phyloP scores from a whole-genome alignment of 2,888 invertebrate species.

The Hirtodrosophila trivittata region DNA sequence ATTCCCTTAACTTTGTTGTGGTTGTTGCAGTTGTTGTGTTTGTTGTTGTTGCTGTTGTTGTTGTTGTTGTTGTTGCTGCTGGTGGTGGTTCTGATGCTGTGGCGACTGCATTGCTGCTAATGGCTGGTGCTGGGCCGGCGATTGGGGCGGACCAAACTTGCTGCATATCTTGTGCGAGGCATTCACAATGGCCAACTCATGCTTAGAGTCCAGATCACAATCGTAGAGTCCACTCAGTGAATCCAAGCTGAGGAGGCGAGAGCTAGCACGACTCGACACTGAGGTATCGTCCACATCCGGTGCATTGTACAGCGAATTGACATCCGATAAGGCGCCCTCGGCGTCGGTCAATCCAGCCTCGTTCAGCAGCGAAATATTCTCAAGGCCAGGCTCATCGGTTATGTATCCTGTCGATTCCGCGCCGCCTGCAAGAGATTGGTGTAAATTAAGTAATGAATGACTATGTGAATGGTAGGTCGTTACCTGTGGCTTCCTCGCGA shows the following conservation, averaged over 20 bases:
- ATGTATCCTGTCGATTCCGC: constrained; percentile 92
- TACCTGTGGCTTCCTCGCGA: constrained; percentile 87
- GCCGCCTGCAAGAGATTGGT: constrained; percentile 81
- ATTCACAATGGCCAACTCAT: constrained; percentile 84
- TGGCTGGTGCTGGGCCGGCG: constrained; percentile 57
- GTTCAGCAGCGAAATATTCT: constrained; percentile 93
- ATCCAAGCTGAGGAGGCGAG: constrained; percentile 91
- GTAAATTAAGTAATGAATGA: background rate
- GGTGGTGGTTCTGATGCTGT: constrained; percentile 35
- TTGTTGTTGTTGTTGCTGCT: constrained; percentile 40
- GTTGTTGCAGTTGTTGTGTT: constrained; percentile 29
- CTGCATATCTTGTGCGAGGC: constrained; percentile 84
- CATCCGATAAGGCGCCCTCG: constrained; percentile 93
- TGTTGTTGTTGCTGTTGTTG: constrained; percentile 29
- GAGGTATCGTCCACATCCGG: constrained; percentile 89
- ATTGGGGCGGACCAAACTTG: constrained; percentile 82
- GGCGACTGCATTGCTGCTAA: constrained; percentile 55
- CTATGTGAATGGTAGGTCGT: background rate
- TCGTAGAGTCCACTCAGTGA: constrained; percentile 92
- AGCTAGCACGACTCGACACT: constrained; percentile 93
- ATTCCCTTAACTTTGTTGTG: constrained; percentile 34
- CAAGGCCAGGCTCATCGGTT: constrained; percentile 93
- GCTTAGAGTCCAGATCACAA: constrained; percentile 85
- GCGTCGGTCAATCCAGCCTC: constrained; percentile 94
- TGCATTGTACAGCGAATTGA: constrained; percentile 91